phyloP scores from a whole-genome alignment of 2,113 vertebrate genomes.

The Catharus fuscescens region DNA sequence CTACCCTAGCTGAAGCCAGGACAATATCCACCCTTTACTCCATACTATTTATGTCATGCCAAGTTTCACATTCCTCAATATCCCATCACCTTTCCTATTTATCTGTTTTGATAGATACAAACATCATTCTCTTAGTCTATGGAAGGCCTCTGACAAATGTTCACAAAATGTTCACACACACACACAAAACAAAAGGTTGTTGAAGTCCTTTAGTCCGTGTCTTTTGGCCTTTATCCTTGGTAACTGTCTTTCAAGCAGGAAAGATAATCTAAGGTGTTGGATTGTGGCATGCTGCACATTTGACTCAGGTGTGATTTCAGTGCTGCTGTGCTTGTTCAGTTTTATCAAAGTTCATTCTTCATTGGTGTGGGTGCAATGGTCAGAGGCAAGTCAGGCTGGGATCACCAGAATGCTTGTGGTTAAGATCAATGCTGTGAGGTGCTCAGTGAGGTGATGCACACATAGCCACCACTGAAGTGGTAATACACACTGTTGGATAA shows the following conservation, averaged over 20 bases:
- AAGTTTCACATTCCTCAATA: neutral
- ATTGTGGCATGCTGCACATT: neutral
- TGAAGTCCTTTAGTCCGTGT: neutral
- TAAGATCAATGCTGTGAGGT: accelerated
- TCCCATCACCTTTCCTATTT: neutral
- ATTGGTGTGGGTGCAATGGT: neutral
- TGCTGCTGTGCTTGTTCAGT: neutral
- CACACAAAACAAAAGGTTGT: neutral
- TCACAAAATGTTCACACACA: neutral
- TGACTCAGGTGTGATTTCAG: neutral
- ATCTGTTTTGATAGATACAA: neutral
- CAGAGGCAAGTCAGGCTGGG: neutral
- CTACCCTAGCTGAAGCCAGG: neutral
- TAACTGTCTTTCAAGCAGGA: neutral
- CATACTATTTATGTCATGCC: neutral
- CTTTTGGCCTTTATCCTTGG: neutral
- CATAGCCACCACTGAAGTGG: accelerated
- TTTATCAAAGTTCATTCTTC: neutral
- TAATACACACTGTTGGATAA: neutral
- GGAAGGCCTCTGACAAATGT: neutral
- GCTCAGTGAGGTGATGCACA: neutral
- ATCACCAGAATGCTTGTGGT: neutral
- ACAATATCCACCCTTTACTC: neutral
- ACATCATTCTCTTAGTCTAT: neutral
- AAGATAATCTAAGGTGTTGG: neutral